Evolutionary conservation across 1,140 invertebrate genomes (phyloP), one percentile per base, ranked within the genome.

Genomic region (Oscheius sp.): DNA sequence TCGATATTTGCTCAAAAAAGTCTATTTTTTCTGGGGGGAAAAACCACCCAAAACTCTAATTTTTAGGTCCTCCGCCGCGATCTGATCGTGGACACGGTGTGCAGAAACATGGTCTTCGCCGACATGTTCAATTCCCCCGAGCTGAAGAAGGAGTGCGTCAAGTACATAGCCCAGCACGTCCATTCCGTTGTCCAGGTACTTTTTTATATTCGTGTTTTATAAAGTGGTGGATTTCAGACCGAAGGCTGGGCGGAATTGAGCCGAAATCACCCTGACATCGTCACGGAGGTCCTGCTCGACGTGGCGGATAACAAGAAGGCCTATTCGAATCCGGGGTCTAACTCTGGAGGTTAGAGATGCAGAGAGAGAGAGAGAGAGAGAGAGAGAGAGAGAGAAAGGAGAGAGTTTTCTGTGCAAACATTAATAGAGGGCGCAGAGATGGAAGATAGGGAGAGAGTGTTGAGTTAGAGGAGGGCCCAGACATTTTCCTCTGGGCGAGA

Each of bases 121-220:
- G 82, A 83, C 58, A 77, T 84, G 75, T 81, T 84, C 34, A 79
- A 75, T 46, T 68, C 83, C 31, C 28, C 46, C 10, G 80, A 82
- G n/a, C 67, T 83, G 29, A 83, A 84, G 58, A 59, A 69, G 18
- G 82, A 83, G 35, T 80, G 80, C 7, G 74, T 83, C 36, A 62
- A 68, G n/a, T 83, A 79, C 58, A 79, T 82, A 42, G 69, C 77
- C 13, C 20, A 73, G 55, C 82, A 83, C 61, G 74, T 68, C 3
- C 77, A 70, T 59, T 46, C 52, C 62, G 76, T 80, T 46, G 75
- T 80, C 13, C 23, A 38, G 23, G 78, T 79, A 66, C 31, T 61
- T 58, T 68, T 4, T 23, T 3, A 3, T 23, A 3, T 26, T 3
- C 20, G 2, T 23, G 1, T 64, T 46, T 64, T 10, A 32, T 10